Base-by-base conservation (phyloP, 2,113 vertebrate species). In the Spea bombifrons region DNA sequence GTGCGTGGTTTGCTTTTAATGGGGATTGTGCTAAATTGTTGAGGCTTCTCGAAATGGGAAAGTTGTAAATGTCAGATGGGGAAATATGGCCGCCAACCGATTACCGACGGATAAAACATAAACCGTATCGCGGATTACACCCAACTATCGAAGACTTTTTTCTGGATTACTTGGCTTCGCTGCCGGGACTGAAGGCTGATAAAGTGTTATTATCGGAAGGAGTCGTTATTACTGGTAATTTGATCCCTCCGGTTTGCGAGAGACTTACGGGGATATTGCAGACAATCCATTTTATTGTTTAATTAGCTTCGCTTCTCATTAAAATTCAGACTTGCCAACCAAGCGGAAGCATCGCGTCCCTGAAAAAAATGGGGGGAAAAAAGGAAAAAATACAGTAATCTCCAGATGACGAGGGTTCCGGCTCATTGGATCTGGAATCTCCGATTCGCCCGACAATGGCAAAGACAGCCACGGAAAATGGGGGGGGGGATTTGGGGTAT, bases 401-500 rank as follows among this genome's bases (percentile, higher is more conserved):
- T 69, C 52, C 1, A 53, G 66, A 47, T 57, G 55, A 52, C 30
- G n/a, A 16, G 3, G 46, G 44, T 17, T 13, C 7, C 8, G 52
- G 12, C 3, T 68, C 46, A 78, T 78, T 78, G 76, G 67, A 78
- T 64, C 55, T 16, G 76, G 66, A n/a, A 78, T 77, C 43, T 15
- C 52, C 53, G 61, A 10, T 68, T 55, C 55, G 53, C 48, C 52
- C 45, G 44, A 68, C 75, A 69, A 59, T 17, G 52, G 17, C 13
- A 48, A 16, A 59, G 30, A 46, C n/a, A 45, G 16, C 50, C 7
- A 52, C 50, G 8, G 66, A 69, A 76, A 68, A 69, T 48, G 9
- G 6, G 75, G 66, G 75, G 75, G 91, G 30, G 30, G 1, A 85
- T 88, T 86, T 83, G 75, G 91, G 30, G 30, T 30, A 85, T 88